Base-by-base conservation (phyloP, 1,140 invertebrate species). In the Zophobas morio region DNA sequence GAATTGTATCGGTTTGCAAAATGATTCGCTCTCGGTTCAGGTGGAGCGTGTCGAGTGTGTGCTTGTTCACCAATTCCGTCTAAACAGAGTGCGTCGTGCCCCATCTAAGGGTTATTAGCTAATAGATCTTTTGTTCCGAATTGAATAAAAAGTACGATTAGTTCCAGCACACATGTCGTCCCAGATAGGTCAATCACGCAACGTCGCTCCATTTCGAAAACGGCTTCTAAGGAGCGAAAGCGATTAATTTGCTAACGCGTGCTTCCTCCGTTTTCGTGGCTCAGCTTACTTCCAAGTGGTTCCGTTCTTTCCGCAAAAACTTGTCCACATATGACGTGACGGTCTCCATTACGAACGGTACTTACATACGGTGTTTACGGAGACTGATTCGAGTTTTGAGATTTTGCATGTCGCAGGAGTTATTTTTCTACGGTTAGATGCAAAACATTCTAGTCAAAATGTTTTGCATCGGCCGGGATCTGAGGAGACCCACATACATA, bases 331-430 rank as follows among this genome's bases (percentile, higher is more conserved):
- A 42, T 66, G 60, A 66, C 60, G 60, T 66, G 60, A 40, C 20
- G 1, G 60, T 66, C 60, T 66, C 39, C n/a, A 66, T 66, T 66
- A 66, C 60, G 20, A 66, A 66, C 60, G 60, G 60, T 66, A 66
- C 37, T 4, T 8, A 57, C 40, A 66, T 66, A 66, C 60, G 60
- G 60, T 66, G 60, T 66, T 66, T 66, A 40, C 60, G 60, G 60
- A 32, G 40, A 20, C 20, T 42, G 60, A 42, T 40, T 66, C 42
- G 37, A n/a, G 39, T 20, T n/a, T 20, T n/a, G 37, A 8, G 6
- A 3, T 4, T 66, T 66, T 66, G 60, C 37, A 66, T 66, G 60
- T 63, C 37, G 8, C 36, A 32, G 20, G 20, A 20, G 20, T 20
- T 20, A 20, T 20, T 20, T 20, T 20, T 20, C 20, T 20, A 20